phyloP scores from a whole-genome alignment of 2,888 invertebrate genomes.

The Tanytarsus gracilentus region DNA sequence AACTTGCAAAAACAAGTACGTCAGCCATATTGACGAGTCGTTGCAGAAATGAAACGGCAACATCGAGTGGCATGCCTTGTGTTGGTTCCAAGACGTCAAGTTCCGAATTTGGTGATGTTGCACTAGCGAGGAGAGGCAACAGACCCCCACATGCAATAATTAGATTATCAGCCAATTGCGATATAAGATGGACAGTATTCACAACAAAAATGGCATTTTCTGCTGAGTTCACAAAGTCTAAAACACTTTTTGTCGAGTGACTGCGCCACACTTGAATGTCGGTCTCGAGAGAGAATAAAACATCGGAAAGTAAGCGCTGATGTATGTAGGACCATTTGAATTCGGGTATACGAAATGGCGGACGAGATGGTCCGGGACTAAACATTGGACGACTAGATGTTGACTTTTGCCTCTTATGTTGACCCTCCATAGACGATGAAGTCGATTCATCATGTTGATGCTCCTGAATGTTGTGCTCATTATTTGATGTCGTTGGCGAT shows the following conservation, averaged over 20 bases:
- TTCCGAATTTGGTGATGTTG: constrained; percentile 97
- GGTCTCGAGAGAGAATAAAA: constrained; percentile 91
- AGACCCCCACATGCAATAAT: constrained; percentile 98
- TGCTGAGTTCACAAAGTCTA: constrained; percentile 96
- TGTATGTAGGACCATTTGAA: constrained; percentile 99
- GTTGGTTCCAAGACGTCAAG: constrained; percentile 96
- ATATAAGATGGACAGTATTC: constrained; percentile 97
- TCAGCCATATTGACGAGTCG: constrained; percentile 97
- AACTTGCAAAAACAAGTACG: constrained; percentile 95
- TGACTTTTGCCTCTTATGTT: constrained; percentile 46
- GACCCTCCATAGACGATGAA: neutral
- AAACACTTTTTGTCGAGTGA: constrained; percentile 91
- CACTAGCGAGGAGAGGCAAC: constrained; percentile 90
- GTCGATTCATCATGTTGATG: neutral
- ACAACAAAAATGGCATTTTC: constrained; percentile 99
- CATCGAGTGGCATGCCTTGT: constrained; percentile 96
- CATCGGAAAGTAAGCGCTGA: constrained; percentile 89
- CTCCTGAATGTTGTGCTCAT: neutral
- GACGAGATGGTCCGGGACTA: constrained; percentile 84
- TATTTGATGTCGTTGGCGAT: constrained; percentile 34
- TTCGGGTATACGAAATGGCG: constrained; percentile 97
- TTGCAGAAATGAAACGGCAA: constrained; percentile 96
- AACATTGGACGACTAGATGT: constrained; percentile 78
- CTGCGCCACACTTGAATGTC: constrained; percentile 90
- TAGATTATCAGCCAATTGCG: constrained; percentile 96